phyloP scores from a whole-genome alignment of 1,140 invertebrate species.

The Drosophila guanche region DNA sequence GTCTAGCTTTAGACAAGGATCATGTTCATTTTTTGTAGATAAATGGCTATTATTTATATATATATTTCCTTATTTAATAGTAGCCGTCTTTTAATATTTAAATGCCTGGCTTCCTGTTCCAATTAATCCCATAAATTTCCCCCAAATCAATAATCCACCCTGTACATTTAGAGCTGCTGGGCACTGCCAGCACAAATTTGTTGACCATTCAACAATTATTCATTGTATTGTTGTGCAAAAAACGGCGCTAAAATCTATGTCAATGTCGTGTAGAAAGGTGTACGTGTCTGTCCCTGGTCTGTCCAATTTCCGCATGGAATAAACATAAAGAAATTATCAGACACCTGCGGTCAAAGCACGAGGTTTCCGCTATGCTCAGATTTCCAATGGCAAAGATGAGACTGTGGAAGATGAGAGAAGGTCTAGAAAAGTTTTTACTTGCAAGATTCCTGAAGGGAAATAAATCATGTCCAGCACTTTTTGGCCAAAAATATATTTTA shows the following conservation, averaged over 20 bases:
- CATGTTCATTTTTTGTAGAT: no score
- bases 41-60: no score
- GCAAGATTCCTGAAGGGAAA: not conserved
- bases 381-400: constrained; percentile 46
- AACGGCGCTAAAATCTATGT: constrained; percentile 60
- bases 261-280: constrained; percentile 58
- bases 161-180: no score
- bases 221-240: constrained; percentile 8
- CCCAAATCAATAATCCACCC: no score
- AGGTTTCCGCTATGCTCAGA: constrained; percentile 31
- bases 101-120: no score
- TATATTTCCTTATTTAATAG: no score
- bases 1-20: no score
- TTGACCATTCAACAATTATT: no score
- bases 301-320: constrained; percentile 22
- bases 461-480: constrained; percentile 23
- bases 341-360: constrained; percentile 46
- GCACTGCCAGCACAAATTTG: no score
- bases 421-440: no score
- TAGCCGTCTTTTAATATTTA: no score
- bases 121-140: no score
- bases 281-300: constrained; percentile 15
- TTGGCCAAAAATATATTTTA: constrained; percentile 16
- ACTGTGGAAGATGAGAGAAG: not conserved
- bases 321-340: constrained; percentile 32